These are phyloP conservation scores for Acholoe squamosa DNA, from an alignment of 2,888 invertebrate genomes.

Conservation along the genomic window DNA sequence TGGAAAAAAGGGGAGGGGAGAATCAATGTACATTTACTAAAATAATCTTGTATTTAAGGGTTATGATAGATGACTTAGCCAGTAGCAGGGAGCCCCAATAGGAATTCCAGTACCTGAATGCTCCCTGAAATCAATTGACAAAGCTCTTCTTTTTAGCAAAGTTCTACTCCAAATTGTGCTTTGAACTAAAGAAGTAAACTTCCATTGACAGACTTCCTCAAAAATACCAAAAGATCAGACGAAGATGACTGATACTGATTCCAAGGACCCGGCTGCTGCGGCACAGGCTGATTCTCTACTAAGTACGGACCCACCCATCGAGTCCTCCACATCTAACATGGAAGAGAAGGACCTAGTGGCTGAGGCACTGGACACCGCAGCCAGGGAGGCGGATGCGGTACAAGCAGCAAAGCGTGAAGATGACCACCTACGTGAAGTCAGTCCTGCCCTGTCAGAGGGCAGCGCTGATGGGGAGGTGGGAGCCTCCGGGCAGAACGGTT, in stretches of 20 bases:
- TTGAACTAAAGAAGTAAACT: not conserved
- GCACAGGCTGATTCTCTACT: not conserved
- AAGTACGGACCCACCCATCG: not conserved
- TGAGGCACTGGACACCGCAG: not conserved
- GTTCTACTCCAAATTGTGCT: not conserved
- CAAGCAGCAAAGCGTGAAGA: not conserved
- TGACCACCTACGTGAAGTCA: slow-evolving; percentile 14
- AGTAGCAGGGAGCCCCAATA: too few relatives aligned
- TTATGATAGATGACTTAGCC: too few relatives aligned
- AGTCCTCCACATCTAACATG: not conserved
- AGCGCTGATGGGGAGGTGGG: not conserved
- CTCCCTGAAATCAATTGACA: too few relatives aligned
- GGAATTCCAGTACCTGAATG: too few relatives aligned
- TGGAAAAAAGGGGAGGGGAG: too few relatives aligned
- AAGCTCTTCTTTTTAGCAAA: too few relatives aligned
- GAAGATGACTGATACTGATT: not conserved
- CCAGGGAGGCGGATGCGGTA: not conserved
- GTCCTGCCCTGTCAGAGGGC: slow-evolving; percentile 36
- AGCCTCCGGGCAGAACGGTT: not conserved
- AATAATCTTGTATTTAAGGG: too few relatives aligned
- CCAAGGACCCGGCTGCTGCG: not conserved
- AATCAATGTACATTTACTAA: too few relatives aligned
- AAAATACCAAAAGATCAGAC: not conserved
- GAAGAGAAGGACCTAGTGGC: slow-evolving; percentile 39
- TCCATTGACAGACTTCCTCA: not conserved